A percentile compares a stretch with the other conserved stretches of the same genome.
These are phyloP conservation scores for Tineola bisselliella DNA, from an alignment of 2,888 invertebrate genomes.

Conservation along the genomic window DNA sequence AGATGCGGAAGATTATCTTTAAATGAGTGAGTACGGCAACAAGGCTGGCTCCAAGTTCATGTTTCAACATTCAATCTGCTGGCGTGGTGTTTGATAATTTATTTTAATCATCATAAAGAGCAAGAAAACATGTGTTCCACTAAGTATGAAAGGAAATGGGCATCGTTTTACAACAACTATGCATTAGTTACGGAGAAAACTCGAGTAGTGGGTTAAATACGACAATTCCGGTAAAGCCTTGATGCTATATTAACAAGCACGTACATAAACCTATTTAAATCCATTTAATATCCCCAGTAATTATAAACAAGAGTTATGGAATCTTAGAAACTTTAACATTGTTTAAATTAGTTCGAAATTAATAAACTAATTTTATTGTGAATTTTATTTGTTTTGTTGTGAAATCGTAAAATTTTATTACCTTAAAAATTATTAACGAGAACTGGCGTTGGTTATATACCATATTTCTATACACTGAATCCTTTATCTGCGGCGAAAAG, in stretches of 20 bases:
- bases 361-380: too few species aligned
- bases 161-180: conserved; percentile 10
- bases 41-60: too few species aligned
- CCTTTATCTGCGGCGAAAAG: too few species aligned
- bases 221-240: conserved; percentile 9
- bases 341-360: neutral
- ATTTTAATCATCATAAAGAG: neutral
- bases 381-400: too few species aligned
- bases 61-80: neutral
- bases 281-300: conserved; percentile 4
- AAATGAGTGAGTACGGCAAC: too few species aligned
- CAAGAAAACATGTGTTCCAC: neutral
- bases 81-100: neutral
- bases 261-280: conserved; percentile 11
- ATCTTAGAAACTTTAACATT: neutral
- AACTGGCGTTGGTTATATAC: too few species aligned
- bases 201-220: conserved; percentile 15
- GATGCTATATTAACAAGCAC: conserved; percentile 10
- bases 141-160: conserved; percentile 2
- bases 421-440: too few species aligned
- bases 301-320: conserved; percentile 6
- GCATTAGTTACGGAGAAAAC: conserved; percentile 13
- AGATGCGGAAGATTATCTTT: too few species aligned
- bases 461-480: too few species aligned
- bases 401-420: too few species aligned